Base-by-base conservation (phyloP, 2,113 vertebrate genomes). In the Speoplatyrhinus poulsoni region DNA sequence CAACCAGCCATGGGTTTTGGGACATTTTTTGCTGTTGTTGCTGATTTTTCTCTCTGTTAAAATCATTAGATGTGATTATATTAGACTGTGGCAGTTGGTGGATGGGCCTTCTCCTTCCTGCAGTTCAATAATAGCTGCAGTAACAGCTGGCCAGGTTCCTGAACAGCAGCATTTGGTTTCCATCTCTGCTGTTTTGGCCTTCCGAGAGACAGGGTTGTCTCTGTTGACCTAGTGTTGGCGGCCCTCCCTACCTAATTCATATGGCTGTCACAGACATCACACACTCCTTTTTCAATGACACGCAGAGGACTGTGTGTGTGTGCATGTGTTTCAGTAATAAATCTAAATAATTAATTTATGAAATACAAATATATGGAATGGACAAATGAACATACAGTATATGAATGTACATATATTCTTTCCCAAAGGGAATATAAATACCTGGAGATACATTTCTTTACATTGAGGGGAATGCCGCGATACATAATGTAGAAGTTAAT, bases 241-340 rank as follows among this genome's bases (percentile, higher is more conserved):
- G 71, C 78, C 66, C 68, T 77, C 77, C 74, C 73, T 73, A 59
- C 82, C 86, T 87, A 89, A 85, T 88, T 88, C 84, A 83, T 84
- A 82, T 85, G 85, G 88, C 86, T 87, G 85, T 80, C 71, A 81
- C 76, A 84, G 85, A 76, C 56, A 68, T 81, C 50, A 50, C 32
- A 67, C 58, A 70, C 74, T 48, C 53, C 76, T 64, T 60, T 77
- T 46, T 79, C 4, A 9, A 63, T 79, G 77, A 75, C 82, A 73
- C 71, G 79, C 66, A 46, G 69, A 15, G 56, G 53, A 52, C 60
- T 60, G 73, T 62, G 70, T 19, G 48, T 68, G 19, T 62, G 61
- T 60, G 58, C 46, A 3, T 41, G 36, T 41, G 36, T 41, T 12
- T 53, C 52, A 12, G 50, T n/a, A 12, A 13, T 52, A n/a, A 13